phyloP scores from a whole-genome alignment of 2,888 invertebrate genomes.

The Nipponacmea schrenckii region DNA sequence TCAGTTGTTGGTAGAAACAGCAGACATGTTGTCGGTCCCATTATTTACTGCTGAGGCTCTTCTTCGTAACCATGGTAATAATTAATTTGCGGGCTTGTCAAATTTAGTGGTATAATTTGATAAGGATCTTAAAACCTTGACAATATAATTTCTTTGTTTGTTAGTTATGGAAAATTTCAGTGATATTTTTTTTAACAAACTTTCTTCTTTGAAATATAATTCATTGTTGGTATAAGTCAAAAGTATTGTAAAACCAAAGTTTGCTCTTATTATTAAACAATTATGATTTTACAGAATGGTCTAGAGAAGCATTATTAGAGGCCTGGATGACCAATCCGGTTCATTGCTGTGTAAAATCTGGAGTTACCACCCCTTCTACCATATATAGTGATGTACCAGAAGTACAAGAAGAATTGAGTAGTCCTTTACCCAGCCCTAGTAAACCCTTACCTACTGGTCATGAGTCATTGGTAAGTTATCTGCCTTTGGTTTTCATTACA shows the following conservation, averaged over 20 bases:
- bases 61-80: conserved; percentile 75
- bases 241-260: too few relatives aligned
- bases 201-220: too few relatives aligned
- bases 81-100: not conserved
- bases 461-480: conserved; percentile 40
- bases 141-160: too few relatives aligned
- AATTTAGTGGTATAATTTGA: not conserved
- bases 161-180: too few relatives aligned
- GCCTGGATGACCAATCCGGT: conserved; percentile 78
- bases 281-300: conserved; percentile 74
- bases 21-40: conserved; percentile 78
- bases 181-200: too few relatives aligned
- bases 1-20: conserved; percentile 77
- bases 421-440: conserved; percentile 41
- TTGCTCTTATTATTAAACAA: too few relatives aligned
- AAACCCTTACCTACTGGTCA: conserved; percentile 37
- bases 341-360: conserved; percentile 76
- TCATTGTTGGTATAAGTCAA: too few relatives aligned
- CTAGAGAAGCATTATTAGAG: conserved; percentile 75
- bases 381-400: conserved; percentile 56
- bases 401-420: conserved; percentile 51
- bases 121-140: too few relatives aligned
- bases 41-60: conserved; percentile 78
- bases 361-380: conserved; percentile 74
- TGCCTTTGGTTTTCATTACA: too few relatives aligned